Evolutionary conservation across 2,113 vertebrate species (phyloP).

Genomic region (Cricetomys ansorgei): DNA sequence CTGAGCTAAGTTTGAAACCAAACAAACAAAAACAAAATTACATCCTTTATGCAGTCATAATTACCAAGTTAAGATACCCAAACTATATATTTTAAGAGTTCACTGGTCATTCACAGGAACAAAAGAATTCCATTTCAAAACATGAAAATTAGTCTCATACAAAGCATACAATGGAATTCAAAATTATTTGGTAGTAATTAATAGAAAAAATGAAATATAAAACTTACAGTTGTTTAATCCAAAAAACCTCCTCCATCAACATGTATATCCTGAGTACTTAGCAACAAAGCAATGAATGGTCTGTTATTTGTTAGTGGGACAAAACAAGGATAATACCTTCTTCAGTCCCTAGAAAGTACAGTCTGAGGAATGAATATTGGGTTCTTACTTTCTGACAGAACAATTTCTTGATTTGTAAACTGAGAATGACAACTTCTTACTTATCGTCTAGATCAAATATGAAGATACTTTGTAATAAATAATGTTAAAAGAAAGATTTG

Average conservation of each 20-base stretch:
- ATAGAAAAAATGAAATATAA: neutral
- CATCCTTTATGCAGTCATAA: neutral
- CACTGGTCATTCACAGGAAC: constrained; percentile 12
- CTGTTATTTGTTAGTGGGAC: neutral
- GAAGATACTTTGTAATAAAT: constrained; percentile 3
- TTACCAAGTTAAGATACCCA: constrained; percentile 20
- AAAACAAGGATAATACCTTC: neutral
- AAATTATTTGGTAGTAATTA: constrained; percentile 11
- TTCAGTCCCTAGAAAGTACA: neutral
- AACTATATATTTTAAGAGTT: neutral
- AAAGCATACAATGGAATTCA: neutral
- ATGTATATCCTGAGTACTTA: neutral
- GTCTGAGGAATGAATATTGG: neutral
- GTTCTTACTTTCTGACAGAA: constrained; percentile 31
- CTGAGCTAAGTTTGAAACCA: constrained; percentile 3
- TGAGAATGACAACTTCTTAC: constrained; percentile 10
- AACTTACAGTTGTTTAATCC: neutral
- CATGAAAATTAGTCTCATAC: neutral
- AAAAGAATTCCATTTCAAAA: constrained; percentile 34
- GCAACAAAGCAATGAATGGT: neutral
- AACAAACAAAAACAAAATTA: neutral
- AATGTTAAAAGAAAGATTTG: constrained; percentile 6
- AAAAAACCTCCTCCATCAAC: constrained; percentile 11
- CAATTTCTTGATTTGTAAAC: constrained; percentile 28
- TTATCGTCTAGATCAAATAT: neutral